phyloP scores from a whole-genome alignment of 2,888 invertebrate genomes.

The Trachelus iudaicus region DNA sequence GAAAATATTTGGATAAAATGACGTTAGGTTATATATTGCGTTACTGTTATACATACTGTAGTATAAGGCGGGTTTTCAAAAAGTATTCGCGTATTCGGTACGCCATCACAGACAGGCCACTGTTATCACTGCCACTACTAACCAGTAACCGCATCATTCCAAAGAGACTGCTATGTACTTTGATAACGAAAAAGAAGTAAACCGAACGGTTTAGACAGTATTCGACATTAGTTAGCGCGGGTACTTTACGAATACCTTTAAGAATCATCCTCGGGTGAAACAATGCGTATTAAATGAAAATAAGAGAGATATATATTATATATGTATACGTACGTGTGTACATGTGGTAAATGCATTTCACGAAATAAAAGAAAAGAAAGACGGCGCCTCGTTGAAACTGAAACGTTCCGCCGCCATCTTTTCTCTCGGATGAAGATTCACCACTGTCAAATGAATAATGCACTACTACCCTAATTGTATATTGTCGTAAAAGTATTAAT shows the following conservation, averaged over 20 bases:
- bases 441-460: not conserved
- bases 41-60: slow-evolving; percentile 27
- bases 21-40: slow-evolving; percentile 21
- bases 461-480: slow-evolving; percentile 7
- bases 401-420: not conserved
- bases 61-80: not conserved
- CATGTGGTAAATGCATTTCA: not conserved
- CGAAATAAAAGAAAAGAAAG: not conserved
- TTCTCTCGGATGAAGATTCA: not conserved
- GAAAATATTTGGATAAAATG: slow-evolving; percentile 33
- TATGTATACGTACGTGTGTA: not conserved
- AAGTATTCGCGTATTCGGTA: not conserved
- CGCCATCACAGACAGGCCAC: not conserved
- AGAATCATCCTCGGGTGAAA: not conserved
- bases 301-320: not conserved
- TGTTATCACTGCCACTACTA: not conserved
- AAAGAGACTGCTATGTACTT: not conserved
- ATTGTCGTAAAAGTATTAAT: slow-evolving; percentile 18
- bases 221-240: not conserved
- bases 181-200: not conserved
- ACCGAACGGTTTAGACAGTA: not conserved
- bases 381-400: not conserved
- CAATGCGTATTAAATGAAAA: not conserved
- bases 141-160: not conserved
- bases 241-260: not conserved